These are phyloP conservation scores for Diarsia rubi DNA, from an alignment of 2,888 invertebrate genomes.

Conservation along the genomic window DNA sequence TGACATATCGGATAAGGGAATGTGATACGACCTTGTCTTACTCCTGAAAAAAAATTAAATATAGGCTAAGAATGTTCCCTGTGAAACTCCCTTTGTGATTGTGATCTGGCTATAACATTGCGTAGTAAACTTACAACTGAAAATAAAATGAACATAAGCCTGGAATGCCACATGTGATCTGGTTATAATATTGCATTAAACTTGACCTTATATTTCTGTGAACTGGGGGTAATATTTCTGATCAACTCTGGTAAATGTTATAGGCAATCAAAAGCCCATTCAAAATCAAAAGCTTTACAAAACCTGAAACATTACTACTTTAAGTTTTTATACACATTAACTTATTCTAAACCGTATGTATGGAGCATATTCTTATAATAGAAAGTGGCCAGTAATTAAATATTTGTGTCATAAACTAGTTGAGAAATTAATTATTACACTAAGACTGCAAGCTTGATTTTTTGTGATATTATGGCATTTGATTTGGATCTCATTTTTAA, in stretches of 20 bases:
- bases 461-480: conserved; percentile 66
- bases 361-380: conserved; percentile 23
- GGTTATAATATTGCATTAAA: neutral
- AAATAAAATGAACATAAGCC: too few species aligned
- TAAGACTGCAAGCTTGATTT: conserved; percentile 56
- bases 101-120: neutral
- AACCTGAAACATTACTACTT: neutral
- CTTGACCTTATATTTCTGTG: conserved; percentile 3
- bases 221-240: neutral
- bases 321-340: neutral
- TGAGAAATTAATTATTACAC: conserved; percentile 34
- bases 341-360: neutral
- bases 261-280: neutral
- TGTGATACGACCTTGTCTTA: neutral
- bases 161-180: too few species aligned
- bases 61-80: conserved; percentile 14
- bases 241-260: too few species aligned
- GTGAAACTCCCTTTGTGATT: conserved; percentile 8
- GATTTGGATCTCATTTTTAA: conserved; percentile 66
- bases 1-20: neutral
- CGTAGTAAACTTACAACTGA: neutral
- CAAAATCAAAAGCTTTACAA: conserved; percentile 7
- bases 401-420: conserved; percentile 28
- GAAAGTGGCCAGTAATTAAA: conserved; percentile 16
- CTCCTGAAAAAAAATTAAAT: neutral